These are phyloP conservation scores for Xyrauchen texanus DNA, from an alignment of 2,113 vertebrate genomes.

Conservation along the genomic window DNA sequence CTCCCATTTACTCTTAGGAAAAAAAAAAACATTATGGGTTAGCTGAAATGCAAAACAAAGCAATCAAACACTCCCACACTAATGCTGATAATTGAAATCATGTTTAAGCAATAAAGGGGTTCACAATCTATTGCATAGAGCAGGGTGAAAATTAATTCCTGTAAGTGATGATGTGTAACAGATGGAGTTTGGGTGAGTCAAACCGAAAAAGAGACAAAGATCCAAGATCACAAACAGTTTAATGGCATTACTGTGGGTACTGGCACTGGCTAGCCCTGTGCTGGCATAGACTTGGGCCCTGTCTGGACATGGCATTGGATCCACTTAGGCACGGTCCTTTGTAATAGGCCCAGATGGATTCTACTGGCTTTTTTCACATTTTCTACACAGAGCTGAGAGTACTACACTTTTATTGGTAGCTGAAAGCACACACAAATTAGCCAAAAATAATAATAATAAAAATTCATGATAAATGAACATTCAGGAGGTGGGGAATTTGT, in stretches of 20 bases:
- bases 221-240: constrained; percentile 8
- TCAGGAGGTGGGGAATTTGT: too few relatives aligned
- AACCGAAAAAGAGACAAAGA: constrained; percentile 54
- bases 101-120: neutral
- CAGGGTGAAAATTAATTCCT: neutral
- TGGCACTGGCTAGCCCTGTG: constrained; percentile 16
- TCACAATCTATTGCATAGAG: constrained; percentile 9
- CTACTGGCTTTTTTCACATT: too few relatives aligned
- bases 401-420: too few relatives aligned
- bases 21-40: neutral
- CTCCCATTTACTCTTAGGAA: neutral
- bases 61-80: constrained; percentile 17
- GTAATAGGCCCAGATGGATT: too few relatives aligned
- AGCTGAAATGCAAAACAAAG: neutral
- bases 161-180: constrained; percentile 9
- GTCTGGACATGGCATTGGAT: too few relatives aligned
- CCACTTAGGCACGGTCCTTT: too few relatives aligned
- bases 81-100: neutral
- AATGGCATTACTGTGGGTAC: neutral
- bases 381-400: too few relatives aligned
- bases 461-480: too few relatives aligned
- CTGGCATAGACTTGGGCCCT: too few relatives aligned
- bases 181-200: constrained; percentile 64
- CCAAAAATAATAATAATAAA: too few relatives aligned
- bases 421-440: too few relatives aligned